Percentiles rank a stretch among this genome's conserved stretches.
phyloP scores from a whole-genome alignment of 1,140 invertebrate species.

The Saxidomus purpurata region DNA sequence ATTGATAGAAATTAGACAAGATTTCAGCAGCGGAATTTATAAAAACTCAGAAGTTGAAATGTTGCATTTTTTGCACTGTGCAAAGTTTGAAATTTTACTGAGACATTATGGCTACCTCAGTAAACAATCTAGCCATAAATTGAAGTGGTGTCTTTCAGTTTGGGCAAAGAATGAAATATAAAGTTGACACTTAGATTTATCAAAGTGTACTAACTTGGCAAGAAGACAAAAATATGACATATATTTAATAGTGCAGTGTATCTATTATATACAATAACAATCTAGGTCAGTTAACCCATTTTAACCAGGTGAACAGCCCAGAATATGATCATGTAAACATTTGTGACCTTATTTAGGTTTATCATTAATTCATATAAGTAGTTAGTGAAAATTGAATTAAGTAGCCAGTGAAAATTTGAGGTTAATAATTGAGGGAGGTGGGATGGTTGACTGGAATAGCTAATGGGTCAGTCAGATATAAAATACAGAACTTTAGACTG shows the following conservation, averaged over 20 bases:
- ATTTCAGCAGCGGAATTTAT: too few species aligned
- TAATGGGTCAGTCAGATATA: too few species aligned
- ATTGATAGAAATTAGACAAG: too few species aligned
- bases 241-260: not conserved
- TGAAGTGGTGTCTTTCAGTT: not conserved
- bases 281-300: slow-evolving; percentile 1
- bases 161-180: not conserved
- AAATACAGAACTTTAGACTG: too few species aligned
- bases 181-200: slow-evolving; percentile 1
- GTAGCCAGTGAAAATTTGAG: too few species aligned
- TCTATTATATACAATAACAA: not conserved
- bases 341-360: slow-evolving; percentile 5
- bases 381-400: too few species aligned
- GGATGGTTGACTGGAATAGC: too few species aligned
- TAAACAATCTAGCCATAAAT: not conserved
- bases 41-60: too few species aligned
- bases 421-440: too few species aligned
- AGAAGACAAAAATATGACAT: not conserved
- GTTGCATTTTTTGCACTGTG: too few species aligned
- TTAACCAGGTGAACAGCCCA: not conserved
- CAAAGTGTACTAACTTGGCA: slow-evolving; percentile 7
- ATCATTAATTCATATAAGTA: too few species aligned
- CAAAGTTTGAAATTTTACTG: not conserved
- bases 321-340: slow-evolving; percentile 1
- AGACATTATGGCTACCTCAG: not conserved